Evolutionary conservation across 2,113 vertebrate genomes (phyloP).

Genomic region (Dascyllus trimaculatus): DNA sequence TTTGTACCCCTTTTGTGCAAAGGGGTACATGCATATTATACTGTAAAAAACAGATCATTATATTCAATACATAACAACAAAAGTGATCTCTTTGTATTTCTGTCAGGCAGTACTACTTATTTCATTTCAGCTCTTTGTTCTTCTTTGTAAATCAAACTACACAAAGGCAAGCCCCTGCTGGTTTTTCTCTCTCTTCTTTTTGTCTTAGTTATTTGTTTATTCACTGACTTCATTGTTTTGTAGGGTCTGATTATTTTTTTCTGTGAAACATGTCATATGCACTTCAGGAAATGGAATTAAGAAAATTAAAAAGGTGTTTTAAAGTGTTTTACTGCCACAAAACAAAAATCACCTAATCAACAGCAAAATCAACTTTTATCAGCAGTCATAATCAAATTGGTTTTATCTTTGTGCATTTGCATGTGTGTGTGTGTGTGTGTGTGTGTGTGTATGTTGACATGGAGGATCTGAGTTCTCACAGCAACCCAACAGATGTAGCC

Average conservation of each 20-base stretch:
- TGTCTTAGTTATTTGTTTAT: neutral
- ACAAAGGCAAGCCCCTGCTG: neutral
- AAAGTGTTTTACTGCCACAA: too few relatives aligned
- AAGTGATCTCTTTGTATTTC: too few relatives aligned
- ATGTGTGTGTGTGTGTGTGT: too few relatives aligned
- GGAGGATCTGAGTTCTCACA: neutral
- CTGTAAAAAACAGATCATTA: neutral
- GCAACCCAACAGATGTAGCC: constrained; percentile 11
- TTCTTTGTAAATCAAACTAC: neutral
- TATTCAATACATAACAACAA: too few relatives aligned
- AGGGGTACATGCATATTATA: neutral
- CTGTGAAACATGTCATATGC: too few relatives aligned
- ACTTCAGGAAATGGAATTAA: too few relatives aligned
- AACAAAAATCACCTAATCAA: neutral
- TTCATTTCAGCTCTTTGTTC: too few relatives aligned
- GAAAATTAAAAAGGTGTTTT: too few relatives aligned
- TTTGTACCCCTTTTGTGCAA: neutral
- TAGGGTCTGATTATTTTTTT: too few relatives aligned
- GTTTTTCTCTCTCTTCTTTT: neutral
- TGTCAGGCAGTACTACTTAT: too few relatives aligned
- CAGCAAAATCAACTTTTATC: neutral
- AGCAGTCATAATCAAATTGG: neutral
- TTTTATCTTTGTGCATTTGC: neutral
- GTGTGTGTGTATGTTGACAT: constrained; percentile 2
- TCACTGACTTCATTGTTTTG: too few relatives aligned